Evolutionary conservation across 2,888 invertebrate species (phyloP).

Genomic region (Campoletis raptor): DNA sequence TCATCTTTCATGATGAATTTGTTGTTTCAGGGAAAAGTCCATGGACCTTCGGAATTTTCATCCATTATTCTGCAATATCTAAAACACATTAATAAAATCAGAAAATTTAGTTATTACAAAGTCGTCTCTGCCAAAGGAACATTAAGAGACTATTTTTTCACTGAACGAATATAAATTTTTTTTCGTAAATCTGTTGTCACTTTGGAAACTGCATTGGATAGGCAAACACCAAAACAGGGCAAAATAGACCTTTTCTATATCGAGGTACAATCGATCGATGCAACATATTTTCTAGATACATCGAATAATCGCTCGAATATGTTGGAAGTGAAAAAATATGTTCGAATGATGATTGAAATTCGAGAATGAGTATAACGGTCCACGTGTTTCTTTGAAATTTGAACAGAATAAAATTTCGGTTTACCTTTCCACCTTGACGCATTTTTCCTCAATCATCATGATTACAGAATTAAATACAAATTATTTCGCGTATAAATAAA

Average conservation of each 20-base stretch:
- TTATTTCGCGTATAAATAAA: background rate
- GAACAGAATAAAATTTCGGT: background rate
- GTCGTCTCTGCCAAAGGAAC: background rate
- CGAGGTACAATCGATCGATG: slow-evolving; percentile 51
- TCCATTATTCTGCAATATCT: background rate
- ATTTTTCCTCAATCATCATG: background rate
- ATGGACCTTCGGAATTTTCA: background rate
- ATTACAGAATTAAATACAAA: background rate
- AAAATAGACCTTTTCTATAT: slow-evolving; percentile 64
- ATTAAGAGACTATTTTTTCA: no score
- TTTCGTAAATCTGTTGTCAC: slow-evolving; percentile 52
- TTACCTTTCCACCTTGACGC: background rate
- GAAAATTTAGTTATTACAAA: background rate
- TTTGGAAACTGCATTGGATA: slow-evolving; percentile 65
- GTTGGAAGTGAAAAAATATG: background rate
- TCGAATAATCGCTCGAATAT: slow-evolving; percentile 57
- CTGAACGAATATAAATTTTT: no score
- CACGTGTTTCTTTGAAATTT: background rate
- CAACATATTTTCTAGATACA: slow-evolving; percentile 11
- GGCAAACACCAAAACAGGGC: slow-evolving; percentile 60
- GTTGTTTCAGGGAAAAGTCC: background rate
- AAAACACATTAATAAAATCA: background rate
- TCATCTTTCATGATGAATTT: background rate
- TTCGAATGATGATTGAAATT: background rate
- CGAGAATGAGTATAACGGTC: background rate